Evolutionary conservation across 2,797 vertebrate species (phyloP).

Genomic region (Malacoraja senta): DNA sequence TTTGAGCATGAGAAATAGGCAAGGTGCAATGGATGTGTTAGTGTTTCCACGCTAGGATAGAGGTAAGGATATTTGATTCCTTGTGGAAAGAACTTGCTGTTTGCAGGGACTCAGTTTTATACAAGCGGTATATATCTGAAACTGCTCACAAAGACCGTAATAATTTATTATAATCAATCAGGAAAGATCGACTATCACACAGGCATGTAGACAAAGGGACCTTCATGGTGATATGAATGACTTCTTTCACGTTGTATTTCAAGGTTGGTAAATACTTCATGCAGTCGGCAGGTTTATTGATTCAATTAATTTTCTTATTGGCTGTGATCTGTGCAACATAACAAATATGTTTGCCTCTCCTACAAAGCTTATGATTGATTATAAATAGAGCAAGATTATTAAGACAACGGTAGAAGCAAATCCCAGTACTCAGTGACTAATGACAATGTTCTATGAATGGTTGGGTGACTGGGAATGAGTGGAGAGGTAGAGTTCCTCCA

Average conservation of each 20-base stretch:
- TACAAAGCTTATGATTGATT: constrained; percentile 24
- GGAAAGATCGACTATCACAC: background rate
- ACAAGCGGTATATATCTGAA: background rate
- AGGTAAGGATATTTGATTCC: background rate
- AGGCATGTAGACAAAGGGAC: constrained; percentile 16
- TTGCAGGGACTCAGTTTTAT: background rate
- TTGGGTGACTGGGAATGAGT: background rate
- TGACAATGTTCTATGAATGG: background rate
- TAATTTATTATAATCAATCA: constrained; percentile 15
- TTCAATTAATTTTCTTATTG: constrained; percentile 36
- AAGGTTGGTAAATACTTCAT: constrained; percentile 24
- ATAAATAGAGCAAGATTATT: constrained; percentile 7
- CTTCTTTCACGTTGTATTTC: constrained; percentile 33
- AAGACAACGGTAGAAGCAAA: background rate
- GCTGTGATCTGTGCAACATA: constrained; percentile 28
- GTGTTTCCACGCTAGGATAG: background rate
- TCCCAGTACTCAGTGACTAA: background rate
- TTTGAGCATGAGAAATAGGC: no score
- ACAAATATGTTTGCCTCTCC: constrained; percentile 34
- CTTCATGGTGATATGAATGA: constrained; percentile 24
- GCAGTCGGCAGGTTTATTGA: constrained; percentile 10
- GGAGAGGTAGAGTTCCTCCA: background rate
- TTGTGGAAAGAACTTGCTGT: background rate
- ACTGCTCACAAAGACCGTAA: background rate
- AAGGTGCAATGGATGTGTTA: no score